Conservation (phyloP, 2,797 vertebrate species). For the Sebastes diploproa region DNA sequence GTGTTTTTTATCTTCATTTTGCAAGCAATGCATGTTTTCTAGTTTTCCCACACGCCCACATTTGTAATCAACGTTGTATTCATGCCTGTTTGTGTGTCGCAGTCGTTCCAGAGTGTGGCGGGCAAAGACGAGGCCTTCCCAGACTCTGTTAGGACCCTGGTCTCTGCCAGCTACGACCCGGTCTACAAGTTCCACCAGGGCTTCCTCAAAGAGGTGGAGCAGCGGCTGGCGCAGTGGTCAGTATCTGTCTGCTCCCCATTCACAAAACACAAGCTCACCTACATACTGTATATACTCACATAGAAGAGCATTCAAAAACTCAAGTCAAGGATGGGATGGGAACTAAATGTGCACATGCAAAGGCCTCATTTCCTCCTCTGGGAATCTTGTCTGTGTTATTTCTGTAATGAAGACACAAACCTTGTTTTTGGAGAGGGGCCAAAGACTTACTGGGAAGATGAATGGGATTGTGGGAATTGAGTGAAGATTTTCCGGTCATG, state of each 20-base stretch:
- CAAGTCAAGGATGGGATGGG: background rate
- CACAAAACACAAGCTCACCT: background rate
- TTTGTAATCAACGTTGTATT: background rate
- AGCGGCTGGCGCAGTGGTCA: conserved; percentile 92
- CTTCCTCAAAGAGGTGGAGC: conserved; percentile 94
- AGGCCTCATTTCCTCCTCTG: background rate
- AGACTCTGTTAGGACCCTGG: conserved; percentile 83
- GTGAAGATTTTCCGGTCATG: conserved; percentile 15
- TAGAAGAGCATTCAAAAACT: background rate
- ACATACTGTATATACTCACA: background rate
- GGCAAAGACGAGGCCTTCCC: conserved; percentile 90
- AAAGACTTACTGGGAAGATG: conserved; percentile 4
- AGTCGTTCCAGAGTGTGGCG: conserved; percentile 88
- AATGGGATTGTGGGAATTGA: conserved; percentile 30
- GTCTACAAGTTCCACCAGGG: conserved; percentile 90
- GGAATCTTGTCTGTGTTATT: conserved; percentile 31
- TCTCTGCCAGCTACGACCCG: conserved; percentile 90
- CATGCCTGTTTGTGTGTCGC: background rate
- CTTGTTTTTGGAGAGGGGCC: background rate
- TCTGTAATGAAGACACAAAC: background rate
- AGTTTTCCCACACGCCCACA: background rate
- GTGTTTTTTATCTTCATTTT: background rate
- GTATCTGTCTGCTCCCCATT: conserved; percentile 33
- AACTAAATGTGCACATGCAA: background rate
- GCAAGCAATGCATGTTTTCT: background rate